Percentiles rank a stretch among this genome's conserved stretches.
Conservation (phyloP, 2,113 vertebrate species). For the Anguilla rostrata region DNA sequence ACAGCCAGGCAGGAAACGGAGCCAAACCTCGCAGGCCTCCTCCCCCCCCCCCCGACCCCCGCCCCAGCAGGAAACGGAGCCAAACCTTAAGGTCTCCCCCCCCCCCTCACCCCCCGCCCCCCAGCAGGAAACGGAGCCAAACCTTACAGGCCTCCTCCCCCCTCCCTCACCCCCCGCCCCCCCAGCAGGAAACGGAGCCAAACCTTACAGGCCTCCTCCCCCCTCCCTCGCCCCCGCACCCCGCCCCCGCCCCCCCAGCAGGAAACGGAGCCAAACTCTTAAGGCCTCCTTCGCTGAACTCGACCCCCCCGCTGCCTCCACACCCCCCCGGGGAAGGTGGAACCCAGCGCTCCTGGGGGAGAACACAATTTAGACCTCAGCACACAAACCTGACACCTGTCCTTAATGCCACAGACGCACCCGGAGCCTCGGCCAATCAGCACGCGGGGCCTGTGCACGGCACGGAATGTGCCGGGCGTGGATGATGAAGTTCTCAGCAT, state of each 20-base stretch:
- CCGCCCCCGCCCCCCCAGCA: neutral
- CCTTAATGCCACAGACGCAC: constrained; percentile 16
- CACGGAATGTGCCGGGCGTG: constrained; percentile 19
- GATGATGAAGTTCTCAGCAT: constrained; percentile 7
- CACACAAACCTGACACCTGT: constrained; percentile 27
- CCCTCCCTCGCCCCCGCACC: no score
- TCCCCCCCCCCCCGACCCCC: no score
- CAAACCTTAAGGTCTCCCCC: no score
- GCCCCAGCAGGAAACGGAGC: no score
- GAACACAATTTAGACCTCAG: constrained; percentile 26
- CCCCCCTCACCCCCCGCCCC: neutral
- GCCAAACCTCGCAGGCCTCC: neutral
- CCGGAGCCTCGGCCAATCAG: constrained; percentile 20
- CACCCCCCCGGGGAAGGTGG: neutral
- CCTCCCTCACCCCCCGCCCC: no score
- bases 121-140: constrained; percentile 5
- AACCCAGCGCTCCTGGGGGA: constrained; percentile 26
- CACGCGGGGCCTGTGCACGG: neutral
- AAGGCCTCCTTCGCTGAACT: neutral
- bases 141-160: neutral
- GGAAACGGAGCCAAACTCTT: constrained; percentile 2
- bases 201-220: no score
- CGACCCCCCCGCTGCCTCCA: constrained; percentile 31
- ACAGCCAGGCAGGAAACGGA: constrained; percentile 4
- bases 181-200: no score